These are phyloP conservation scores for Caenorhabditis wallacei DNA, from an alignment of 2,888 invertebrate genomes.

Conservation along the genomic window DNA sequence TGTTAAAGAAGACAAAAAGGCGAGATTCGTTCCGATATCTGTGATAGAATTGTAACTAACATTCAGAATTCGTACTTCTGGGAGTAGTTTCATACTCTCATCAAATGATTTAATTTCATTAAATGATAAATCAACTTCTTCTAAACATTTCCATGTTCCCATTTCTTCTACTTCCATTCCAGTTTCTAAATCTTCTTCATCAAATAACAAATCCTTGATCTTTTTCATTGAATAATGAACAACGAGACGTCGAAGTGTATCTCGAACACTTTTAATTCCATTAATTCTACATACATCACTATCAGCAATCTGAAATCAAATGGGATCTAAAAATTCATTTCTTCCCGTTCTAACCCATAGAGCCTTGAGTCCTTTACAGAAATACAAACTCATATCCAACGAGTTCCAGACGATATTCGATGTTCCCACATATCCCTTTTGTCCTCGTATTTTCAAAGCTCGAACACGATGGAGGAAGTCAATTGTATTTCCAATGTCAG, in stretches of 20 bases:
- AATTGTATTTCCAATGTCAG: slow-evolving; percentile 93
- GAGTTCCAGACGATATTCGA: slow-evolving; percentile 92
- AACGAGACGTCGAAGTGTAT: slow-evolving; percentile 87
- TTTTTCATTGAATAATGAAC: slow-evolving; percentile 87
- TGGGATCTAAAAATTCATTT: background rate
- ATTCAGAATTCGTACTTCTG: slow-evolving; percentile 85
- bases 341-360: slow-evolving; percentile 85
- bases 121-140: slow-evolving; percentile 89
- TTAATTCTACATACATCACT: slow-evolving; percentile 82
- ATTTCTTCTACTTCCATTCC: slow-evolving; percentile 78
- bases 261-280: slow-evolving; percentile 85
- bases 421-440: slow-evolving; percentile 87
- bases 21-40: slow-evolving; percentile 88
- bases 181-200: slow-evolving; percentile 86
- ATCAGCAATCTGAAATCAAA: slow-evolving; percentile 80
- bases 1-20: slow-evolving; percentile 89
- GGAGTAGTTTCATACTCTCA: slow-evolving; percentile 87
- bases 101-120: slow-evolving; percentile 90
- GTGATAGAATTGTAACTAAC: slow-evolving; percentile 89
- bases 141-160: slow-evolving; percentile 84
- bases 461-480: slow-evolving; percentile 89
- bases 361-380: slow-evolving; percentile 89
- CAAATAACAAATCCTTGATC: slow-evolving; percentile 88
- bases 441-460: slow-evolving; percentile 86
- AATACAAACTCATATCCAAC: slow-evolving; percentile 90